Percentiles rank a stretch among this genome's conserved stretches.
Conservation (phyloP, 2,113 vertebrate genomes). For the Paralichthys olivaceus region DNA sequence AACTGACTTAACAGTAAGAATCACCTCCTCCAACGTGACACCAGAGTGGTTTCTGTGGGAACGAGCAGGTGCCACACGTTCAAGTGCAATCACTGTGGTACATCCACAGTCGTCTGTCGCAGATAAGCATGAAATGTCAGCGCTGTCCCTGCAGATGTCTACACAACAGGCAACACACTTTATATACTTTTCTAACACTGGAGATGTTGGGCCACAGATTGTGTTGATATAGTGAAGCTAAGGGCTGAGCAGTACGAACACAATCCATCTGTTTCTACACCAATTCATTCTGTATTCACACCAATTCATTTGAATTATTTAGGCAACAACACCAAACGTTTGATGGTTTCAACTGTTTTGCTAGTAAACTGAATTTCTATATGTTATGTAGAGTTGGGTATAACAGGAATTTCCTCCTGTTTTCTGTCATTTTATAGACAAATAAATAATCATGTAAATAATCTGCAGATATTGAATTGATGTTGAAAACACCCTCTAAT, state of each 20-base stretch:
- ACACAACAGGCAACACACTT: not conserved
- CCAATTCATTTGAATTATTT: not conserved
- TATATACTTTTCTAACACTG: not conserved
- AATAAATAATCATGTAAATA: no score
- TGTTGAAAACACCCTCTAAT: no score
- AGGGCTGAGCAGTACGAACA: not conserved
- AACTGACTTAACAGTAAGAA: not conserved
- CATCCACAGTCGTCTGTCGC: not conserved
- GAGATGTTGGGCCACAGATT: not conserved
- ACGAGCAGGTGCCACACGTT: constrained; percentile 7
- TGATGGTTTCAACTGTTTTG: no score
- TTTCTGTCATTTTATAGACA: no score
- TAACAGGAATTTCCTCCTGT: no score
- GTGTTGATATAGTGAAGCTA: not conserved
- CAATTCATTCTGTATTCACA: not conserved
- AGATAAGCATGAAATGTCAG: constrained; percentile 3
- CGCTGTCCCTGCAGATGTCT: not conserved
- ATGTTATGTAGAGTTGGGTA: no score
- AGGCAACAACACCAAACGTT: not conserved
- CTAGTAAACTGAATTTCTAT: no score
- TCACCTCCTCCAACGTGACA: not conserved
- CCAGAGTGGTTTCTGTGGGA: constrained; percentile 24
- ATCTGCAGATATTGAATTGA: no score
- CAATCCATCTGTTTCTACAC: not conserved
- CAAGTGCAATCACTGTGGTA: constrained; percentile 44